Percentiles rank a stretch among this genome's conserved stretches.
These are phyloP conservation scores for Xestobium rufovillosum DNA, from an alignment of 2,888 invertebrate species.

Conservation along the genomic window DNA sequence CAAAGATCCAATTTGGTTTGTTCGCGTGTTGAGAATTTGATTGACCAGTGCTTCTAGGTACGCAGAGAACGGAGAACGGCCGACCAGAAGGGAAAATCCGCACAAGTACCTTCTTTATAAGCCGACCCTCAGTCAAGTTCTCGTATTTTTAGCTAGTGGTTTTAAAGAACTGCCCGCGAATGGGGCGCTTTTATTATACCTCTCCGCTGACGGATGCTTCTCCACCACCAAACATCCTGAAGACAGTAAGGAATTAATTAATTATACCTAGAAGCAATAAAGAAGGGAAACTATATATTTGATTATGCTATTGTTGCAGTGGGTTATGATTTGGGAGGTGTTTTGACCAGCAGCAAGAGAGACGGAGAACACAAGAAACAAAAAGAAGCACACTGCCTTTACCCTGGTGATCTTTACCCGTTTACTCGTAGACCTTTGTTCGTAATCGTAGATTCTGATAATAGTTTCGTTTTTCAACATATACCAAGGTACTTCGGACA, in stretches of 20 bases:
- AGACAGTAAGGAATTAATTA: conserved; percentile 62
- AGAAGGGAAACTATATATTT: not conserved
- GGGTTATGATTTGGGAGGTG: conserved; percentile 88
- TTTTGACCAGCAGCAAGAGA: conserved; percentile 79
- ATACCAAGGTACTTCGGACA: conserved; percentile 88
- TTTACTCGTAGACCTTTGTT: conserved; percentile 90
- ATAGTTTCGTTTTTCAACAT: conserved; percentile 86
- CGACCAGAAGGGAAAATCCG: conserved; percentile 77
- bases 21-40: too few species aligned
- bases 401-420: conserved; percentile 89
- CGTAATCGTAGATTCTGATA: conserved; percentile 91
- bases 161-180: conserved; percentile 90
- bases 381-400: conserved; percentile 72
- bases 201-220: conserved; percentile 88
- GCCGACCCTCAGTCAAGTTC: conserved; percentile 87
- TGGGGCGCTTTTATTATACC: conserved; percentile 84
- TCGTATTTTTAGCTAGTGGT: conserved; percentile 86
- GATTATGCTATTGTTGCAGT: conserved; percentile 45
- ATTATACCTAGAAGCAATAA: conserved; percentile 4
- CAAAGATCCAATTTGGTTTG: too few species aligned
- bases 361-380: conserved; percentile 54
- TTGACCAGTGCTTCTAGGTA: conserved; percentile 31
- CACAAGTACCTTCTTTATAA: conserved; percentile 95
- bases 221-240: conserved; percentile 77
- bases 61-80: conserved; percentile 64